Base-by-base conservation (phyloP, 2,888 invertebrate species). In the Pandemis cinnamomeana region DNA sequence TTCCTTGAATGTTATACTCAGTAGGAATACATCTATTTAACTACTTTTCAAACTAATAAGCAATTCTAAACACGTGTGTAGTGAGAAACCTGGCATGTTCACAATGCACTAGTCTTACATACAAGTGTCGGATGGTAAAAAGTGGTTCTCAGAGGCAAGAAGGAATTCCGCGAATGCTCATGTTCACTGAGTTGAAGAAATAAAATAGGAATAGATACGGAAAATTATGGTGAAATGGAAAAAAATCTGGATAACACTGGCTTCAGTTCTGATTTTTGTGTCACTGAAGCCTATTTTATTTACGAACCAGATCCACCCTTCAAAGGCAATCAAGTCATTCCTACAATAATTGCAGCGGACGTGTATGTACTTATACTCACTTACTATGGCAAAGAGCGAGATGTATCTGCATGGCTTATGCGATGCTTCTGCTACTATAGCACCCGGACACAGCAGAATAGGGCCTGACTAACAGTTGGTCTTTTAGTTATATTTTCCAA, bases 51-150 rank as follows among this genome's bases (percentile, higher is more conserved):
- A 6, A 36, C 10, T 67, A 53, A 67, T 15, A 69, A n/a, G 58
- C 11, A 64, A 64, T 60, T 69, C 42, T 36, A 10, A 42, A 51
- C 60, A 60, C 69, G 51, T 27, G 51, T 64, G 41, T 60, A 64
- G 73, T 64, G 60, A 60, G 61, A 74, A 61, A 74, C 67, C 8
- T 51, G 61, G 53, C 70, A 67, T 44, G 66, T 62, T 51, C 13
- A 71, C 71, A 61, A 71, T 71, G 67, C 61, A 15, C 67, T 46
- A 36, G 61, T 71, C 46, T 55, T 71, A 74, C 67, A 71, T 44
- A 70, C 5, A 58, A 70, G 69, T 70, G 73, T 66, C 66, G 70
- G 53, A 58, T 27, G 46, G 67, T 62, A 74, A 74, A 74, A 71
- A 60, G 46, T 62, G 41, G 71, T 74, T 69, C 66, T 67, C 67